Percentiles rank a stretch among this genome's conserved stretches.
These are phyloP conservation scores for Ctenoplectra terminalis DNA, from an alignment of 1,140 invertebrate species.

Conservation along the genomic window DNA sequence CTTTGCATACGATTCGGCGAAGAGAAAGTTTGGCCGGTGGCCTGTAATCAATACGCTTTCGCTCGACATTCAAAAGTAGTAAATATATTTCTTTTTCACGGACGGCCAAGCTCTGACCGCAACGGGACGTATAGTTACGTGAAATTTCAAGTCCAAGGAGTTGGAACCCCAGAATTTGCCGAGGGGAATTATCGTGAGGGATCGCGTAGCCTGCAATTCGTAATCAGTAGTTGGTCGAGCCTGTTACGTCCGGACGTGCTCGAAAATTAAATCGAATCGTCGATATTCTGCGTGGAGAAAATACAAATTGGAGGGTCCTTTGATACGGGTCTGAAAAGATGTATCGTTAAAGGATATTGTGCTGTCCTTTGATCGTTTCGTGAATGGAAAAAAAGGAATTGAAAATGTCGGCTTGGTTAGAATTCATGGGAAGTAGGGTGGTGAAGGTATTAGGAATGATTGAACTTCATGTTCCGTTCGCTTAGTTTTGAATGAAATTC, in stretches of 20 bases:
- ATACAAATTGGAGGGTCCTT: conserved; percentile 2
- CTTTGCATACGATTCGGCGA: conserved; percentile 29
- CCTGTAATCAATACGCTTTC: conserved; percentile 56
- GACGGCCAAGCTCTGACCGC: neutral
- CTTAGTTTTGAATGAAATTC: too few relatives aligned
- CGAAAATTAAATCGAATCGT: conserved; percentile 38
- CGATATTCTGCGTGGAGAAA: neutral
- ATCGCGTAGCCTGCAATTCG: neutral
- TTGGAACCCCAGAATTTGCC: conserved; percentile 2
- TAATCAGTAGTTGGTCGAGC: neutral
- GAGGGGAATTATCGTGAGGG: conserved; percentile 4
- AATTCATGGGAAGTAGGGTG: too few relatives aligned
- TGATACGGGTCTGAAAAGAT: neutral
- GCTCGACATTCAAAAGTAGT: conserved; percentile 24
- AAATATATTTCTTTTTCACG: conserved; percentile 35
- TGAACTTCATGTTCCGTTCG: too few relatives aligned
- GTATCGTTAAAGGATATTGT: neutral
- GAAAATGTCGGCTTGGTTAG: too few relatives aligned
- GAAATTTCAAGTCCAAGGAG: conserved; percentile 39
- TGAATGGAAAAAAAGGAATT: too few relatives aligned
- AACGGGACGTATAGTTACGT: neutral
- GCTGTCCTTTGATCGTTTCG: neutral
- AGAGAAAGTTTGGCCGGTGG: conserved; percentile 33
- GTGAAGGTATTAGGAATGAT: too few relatives aligned
- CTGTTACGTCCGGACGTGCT: neutral